Evolutionary conservation across 2,113 vertebrate genomes (phyloP).

Genomic region (Gobiocypris rarus): DNA sequence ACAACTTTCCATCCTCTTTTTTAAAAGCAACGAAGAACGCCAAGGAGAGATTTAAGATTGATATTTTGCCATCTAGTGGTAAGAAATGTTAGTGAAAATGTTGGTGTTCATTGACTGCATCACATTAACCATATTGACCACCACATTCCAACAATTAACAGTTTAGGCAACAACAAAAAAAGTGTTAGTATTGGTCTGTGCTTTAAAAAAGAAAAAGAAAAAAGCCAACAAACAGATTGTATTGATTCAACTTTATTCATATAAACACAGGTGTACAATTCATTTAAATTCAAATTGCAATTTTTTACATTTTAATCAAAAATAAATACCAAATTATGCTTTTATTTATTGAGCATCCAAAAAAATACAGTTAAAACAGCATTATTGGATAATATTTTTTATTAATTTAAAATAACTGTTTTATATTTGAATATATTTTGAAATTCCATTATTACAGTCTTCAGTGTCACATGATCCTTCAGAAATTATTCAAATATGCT

Average conservation of each 20-base stretch:
- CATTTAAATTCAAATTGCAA: neutral
- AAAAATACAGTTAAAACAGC: too few species aligned
- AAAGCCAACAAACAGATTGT: neutral
- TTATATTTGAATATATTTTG: too few species aligned
- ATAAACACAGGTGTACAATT: neutral
- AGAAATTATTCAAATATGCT: too few species aligned
- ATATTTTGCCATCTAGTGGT: conserved; percentile 67
- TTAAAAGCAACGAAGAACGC: neutral
- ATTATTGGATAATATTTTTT: too few species aligned
- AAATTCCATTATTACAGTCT: too few species aligned
- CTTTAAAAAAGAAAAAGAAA: neutral
- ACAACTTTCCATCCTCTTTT: conserved; percentile 42
- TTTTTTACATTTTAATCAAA: too few species aligned
- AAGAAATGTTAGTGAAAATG: conserved; percentile 9
- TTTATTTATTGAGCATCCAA: too few species aligned
- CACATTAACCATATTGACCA: neutral
- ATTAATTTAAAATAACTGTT: too few species aligned
- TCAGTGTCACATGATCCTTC: too few species aligned
- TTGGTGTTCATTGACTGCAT: neutral
- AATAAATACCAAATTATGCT: too few species aligned
- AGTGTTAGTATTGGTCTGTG: too few species aligned
- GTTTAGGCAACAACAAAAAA: too few species aligned
- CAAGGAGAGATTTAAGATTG: neutral
- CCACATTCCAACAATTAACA: neutral
- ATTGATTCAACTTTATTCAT: neutral